phyloP scores from a whole-genome alignment of 2,113 vertebrate genomes.

The Campylomormyrus numenius region DNA sequence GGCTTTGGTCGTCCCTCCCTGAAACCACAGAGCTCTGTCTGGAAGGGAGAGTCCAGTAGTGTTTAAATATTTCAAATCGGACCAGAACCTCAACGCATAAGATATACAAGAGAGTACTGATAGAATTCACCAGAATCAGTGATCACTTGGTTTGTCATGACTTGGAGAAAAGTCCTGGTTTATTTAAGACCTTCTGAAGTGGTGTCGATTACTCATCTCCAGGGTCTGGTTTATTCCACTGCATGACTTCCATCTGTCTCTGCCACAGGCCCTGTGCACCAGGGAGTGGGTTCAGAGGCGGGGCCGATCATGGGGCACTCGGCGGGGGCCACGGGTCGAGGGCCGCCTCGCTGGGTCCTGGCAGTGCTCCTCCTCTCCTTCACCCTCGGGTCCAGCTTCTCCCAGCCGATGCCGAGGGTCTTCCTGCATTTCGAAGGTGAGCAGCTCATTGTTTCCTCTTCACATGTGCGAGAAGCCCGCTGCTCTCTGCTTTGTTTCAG shows the following conservation, averaged over 20 bases:
- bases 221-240: neutral
- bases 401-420: slow-evolving; percentile 56
- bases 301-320: slow-evolving; percentile 46
- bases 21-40: neutral
- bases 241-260: slow-evolving; percentile 8
- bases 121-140: neutral
- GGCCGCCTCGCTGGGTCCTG: neutral
- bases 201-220: neutral
- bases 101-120: neutral
- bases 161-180: neutral
- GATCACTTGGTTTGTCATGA: neutral
- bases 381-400: slow-evolving; percentile 38
- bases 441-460: slow-evolving; percentile 6
- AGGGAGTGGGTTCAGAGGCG: slow-evolving; percentile 28
- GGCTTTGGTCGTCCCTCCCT: neutral
- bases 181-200: neutral
- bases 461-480: neutral
- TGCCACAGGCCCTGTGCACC: slow-evolving; percentile 27
- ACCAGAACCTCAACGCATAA: neutral
- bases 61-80: neutral
- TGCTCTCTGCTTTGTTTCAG: neutral
- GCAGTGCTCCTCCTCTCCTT: slow-evolving; percentile 45
- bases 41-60: neutral
- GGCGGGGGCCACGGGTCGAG: slow-evolving; percentile 34
- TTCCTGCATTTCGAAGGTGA: slow-evolving; percentile 64